These are phyloP conservation scores for Synanthedon vespiformis DNA, from an alignment of 2,888 invertebrate genomes.

Conservation along the genomic window DNA sequence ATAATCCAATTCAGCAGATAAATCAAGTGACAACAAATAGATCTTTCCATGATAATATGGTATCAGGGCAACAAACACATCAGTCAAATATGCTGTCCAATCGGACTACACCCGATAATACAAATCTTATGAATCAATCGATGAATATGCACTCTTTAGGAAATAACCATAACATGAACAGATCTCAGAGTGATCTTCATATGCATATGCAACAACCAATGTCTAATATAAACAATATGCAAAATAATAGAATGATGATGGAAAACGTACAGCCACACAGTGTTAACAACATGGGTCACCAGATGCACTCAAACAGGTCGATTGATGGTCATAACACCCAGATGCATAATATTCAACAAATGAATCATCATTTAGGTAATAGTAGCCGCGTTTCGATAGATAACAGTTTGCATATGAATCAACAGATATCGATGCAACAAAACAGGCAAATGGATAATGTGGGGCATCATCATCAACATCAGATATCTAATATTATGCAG, in stretches of 20 bases:
- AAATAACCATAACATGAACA: constrained; percentile 41
- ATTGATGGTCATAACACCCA: constrained; percentile 55
- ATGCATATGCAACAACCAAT: constrained; percentile 59
- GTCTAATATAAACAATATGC: constrained; percentile 47
- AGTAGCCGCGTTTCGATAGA: constrained; percentile 49
- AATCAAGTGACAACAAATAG: constrained; percentile 38
- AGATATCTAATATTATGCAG: constrained; percentile 59
- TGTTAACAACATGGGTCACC: constrained; percentile 48
- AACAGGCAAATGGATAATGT: constrained; percentile 54
- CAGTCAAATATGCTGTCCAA: constrained; percentile 44
- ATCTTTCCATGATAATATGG: constrained; percentile 51
- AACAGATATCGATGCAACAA: constrained; percentile 54
- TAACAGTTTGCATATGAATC: constrained; percentile 57
- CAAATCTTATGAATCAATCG: constrained; percentile 48
- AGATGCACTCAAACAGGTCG: constrained; percentile 51
- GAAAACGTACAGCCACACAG: constrained; percentile 55
- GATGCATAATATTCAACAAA: constrained; percentile 55
- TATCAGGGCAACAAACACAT: constrained; percentile 40
- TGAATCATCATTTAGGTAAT: constrained; percentile 11
- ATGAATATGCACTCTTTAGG: constrained; percentile 50
- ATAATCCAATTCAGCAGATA: constrained; percentile 46
- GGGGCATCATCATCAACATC: constrained; percentile 55
- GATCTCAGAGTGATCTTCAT: constrained; percentile 50
- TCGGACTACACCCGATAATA: constrained; percentile 46
- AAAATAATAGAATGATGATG: constrained; percentile 58